phyloP scores from a whole-genome alignment of 2,113 vertebrate species.

The Onychorhynchus coronatus region DNA sequence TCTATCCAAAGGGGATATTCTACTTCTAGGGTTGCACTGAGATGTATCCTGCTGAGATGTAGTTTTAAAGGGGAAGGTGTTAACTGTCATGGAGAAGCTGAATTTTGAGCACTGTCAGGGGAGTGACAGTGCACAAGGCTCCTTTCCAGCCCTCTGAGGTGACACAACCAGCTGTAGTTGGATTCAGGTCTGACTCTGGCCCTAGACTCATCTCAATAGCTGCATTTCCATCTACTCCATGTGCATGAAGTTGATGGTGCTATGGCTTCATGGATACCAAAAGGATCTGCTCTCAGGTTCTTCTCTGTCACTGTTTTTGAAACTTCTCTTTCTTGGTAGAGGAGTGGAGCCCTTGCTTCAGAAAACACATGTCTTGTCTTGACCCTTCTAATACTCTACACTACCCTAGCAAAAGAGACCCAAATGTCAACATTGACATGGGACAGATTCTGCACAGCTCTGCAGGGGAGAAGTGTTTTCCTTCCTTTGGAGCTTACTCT shows the following conservation, averaged over 20 bases:
- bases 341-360: not conserved
- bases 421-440: fast-evolving
- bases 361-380: not conserved
- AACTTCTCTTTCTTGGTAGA: not conserved
- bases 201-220: not conserved
- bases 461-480: not conserved
- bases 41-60: fast-evolving
- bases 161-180: not conserved
- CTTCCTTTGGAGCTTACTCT: not conserved
- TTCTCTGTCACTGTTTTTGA: not conserved
- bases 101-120: not conserved
- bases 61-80: not conserved
- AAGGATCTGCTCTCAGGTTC: not conserved
- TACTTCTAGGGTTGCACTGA: not conserved
- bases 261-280: not conserved
- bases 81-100: not conserved
- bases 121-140: not conserved
- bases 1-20: not conserved
- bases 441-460: not conserved
- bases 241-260: not conserved
- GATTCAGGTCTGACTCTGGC: not conserved
- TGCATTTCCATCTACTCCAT: not conserved
- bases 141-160: not conserved
- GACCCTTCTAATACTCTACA: not conserved
- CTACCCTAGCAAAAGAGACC: not conserved